These are phyloP conservation scores for Henicopernis longicauda DNA, from an alignment of 2,113 vertebrate genomes.

Conservation along the genomic window DNA sequence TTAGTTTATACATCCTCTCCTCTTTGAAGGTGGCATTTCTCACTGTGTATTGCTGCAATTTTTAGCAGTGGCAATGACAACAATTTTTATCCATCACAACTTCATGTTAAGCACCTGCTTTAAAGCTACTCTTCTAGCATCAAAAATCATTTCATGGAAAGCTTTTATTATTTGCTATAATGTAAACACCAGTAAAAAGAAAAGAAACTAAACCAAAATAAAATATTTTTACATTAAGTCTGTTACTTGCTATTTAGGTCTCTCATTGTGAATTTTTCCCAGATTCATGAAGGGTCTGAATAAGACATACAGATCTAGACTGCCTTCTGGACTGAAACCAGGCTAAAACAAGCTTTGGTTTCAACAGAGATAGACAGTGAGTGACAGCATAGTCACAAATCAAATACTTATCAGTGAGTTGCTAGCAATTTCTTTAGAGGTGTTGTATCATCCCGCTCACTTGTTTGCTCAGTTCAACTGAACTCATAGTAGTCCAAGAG, in stretches of 20 bases:
- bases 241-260: neutral
- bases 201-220: neutral
- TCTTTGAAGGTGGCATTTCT: neutral
- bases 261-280: neutral
- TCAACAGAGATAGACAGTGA: neutral
- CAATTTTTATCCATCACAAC: neutral
- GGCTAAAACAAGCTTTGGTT: neutral
- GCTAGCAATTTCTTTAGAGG: neutral
- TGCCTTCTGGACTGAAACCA: neutral
- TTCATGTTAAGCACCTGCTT: neutral
- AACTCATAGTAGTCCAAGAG: neutral
- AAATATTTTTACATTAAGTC: neutral
- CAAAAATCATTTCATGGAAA: neutral
- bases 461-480: neutral
- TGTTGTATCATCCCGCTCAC: neutral
- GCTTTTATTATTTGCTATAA: neutral
- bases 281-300: neutral
- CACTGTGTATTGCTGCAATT: neutral
- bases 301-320: neutral
- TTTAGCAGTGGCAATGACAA: neutral
- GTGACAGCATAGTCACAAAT: neutral
- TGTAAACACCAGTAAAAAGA: neutral
- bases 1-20: neutral
- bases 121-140: neutral
- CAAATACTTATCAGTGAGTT: neutral